Base-by-base conservation (phyloP, 2,797 vertebrate genomes). In the Anguilla pacifica region DNA sequence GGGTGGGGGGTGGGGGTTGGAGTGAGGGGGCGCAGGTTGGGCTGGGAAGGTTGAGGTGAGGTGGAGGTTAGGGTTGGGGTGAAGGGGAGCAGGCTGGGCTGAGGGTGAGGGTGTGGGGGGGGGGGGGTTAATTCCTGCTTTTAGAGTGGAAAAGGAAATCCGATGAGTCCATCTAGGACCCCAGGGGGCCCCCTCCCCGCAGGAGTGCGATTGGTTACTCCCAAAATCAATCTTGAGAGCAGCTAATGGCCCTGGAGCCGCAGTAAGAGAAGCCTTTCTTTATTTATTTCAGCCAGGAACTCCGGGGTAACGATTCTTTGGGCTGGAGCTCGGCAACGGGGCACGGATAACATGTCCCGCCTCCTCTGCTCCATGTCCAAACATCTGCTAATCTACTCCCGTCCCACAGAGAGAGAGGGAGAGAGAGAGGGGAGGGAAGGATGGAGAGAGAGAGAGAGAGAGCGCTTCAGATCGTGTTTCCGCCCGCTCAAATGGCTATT, bases 401-500 rank as follows among this genome's bases (percentile, higher is more conserved):
- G 82, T 85, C 53, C 35, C 35, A 35, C 6, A 13, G 53, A 13
- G 11, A 55, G 11, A 13, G 11, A 13, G 7, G 1, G 55, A 57
- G 13, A 2, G 55, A 57, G 55, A 57, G 55, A 57, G 7, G 55
- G 13, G 10, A 15, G 10, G 10, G 55, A 15, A 11, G 10, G 55
- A 57, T 0, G 13, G 55, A 15, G 53, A 13, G 51, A 77, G 55
- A 77, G 22, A 74, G 72, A 53, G 15, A 46, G 51, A 77, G 55
- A 83, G 28, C 64, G 87, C 85, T 87, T 89, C 86, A 86, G 93
- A 94, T 96, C 91, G 89, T 74, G 92, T 96, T 95, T 94, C 95
- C 91, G 86, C 72, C 85, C 89, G 92, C 93, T 94, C 90, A 88
- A 92, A 91, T 93, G 89, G 93, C 94, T 93, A 96, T 95, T 95